Conservation (phyloP, 2,888 invertebrate species). For the Rhimphoctona megacephalus region DNA sequence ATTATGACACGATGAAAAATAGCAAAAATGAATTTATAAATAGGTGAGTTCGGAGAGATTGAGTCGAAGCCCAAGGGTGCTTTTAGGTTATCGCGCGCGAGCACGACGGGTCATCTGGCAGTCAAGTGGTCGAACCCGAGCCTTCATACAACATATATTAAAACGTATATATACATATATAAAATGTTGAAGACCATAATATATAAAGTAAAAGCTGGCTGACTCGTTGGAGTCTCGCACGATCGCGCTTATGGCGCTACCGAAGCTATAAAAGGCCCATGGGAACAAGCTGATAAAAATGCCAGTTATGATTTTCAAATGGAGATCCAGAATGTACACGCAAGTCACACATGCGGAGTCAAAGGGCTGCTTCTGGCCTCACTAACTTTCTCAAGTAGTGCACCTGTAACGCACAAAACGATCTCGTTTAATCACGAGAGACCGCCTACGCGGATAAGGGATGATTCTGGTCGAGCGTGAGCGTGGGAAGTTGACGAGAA, state of each 20-base stretch:
- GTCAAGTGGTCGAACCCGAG: constrained; percentile 82
- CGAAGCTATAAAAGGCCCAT: constrained; percentile 81
- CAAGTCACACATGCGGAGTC: constrained; percentile 46
- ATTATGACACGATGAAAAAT: constrained; percentile 73
- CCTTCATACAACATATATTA: constrained; percentile 30
- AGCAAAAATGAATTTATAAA: constrained; percentile 81
- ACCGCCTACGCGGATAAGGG: constrained; percentile 62
- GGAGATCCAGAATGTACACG: constrained; percentile 20
- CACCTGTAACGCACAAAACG: constrained; percentile 64
- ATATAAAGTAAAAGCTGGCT: constrained; percentile 70
- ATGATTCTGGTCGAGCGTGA: constrained; percentile 53
- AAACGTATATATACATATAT: constrained; percentile 23
- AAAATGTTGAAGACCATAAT: constrained; percentile 31
- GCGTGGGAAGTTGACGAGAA: constrained; percentile 60
- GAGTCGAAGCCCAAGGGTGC: constrained; percentile 82
- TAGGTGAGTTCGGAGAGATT: constrained; percentile 84
- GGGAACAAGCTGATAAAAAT: constrained; percentile 83
- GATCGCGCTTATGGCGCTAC: constrained; percentile 79
- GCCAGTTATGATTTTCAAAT: constrained; percentile 71
- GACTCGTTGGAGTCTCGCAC: constrained; percentile 66
- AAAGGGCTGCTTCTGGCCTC: constrained; percentile 53
- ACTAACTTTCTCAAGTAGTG: constrained; percentile 40
- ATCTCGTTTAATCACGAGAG: constrained; percentile 40
- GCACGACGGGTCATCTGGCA: constrained; percentile 84
- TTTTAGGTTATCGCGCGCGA: constrained; percentile 84